A percentile compares a stretch with the other conserved stretches of the same genome.
These are phyloP conservation scores for Eupithecia insigniata DNA, from an alignment of 2,888 invertebrate genomes.

Conservation along the genomic window DNA sequence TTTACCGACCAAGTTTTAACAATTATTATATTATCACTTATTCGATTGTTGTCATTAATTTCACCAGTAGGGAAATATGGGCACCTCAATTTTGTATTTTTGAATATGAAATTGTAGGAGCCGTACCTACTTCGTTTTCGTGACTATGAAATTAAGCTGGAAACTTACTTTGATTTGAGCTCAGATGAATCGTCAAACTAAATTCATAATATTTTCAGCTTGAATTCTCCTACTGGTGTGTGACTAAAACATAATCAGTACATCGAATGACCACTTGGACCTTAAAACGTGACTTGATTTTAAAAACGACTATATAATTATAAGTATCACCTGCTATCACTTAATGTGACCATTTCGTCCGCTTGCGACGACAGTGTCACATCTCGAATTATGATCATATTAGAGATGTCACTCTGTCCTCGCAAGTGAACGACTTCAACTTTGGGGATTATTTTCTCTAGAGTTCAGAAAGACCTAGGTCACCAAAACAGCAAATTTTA, in stretches of 20 bases:
- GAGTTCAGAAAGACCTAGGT: constrained; percentile 30
- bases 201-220: constrained; percentile 29
- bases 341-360: constrained; percentile 44
- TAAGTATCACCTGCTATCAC: constrained; percentile 48
- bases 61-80: constrained; percentile 50
- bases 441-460: not conserved
- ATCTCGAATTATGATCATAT: no score
- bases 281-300: constrained; percentile 72
- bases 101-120: constrained; percentile 74
- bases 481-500: constrained; percentile 65
- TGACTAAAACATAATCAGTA: constrained; percentile 61
- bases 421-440: no score
- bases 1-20: constrained; percentile 59
- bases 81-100: constrained; percentile 71
- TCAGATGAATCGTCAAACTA: no score
- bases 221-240: constrained; percentile 51
- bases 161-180: constrained; percentile 39
- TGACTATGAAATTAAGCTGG: constrained; percentile 37
- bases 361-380: no score
- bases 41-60: constrained; percentile 64
- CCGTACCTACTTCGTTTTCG: constrained; percentile 14
- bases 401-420: no score
- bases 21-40: constrained; percentile 65
- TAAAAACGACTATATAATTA: constrained; percentile 63
- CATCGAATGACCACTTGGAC: constrained; percentile 64